Evolutionary conservation across 2,888 invertebrate genomes (phyloP), one percentile per base, ranked within the genome.

Genomic region (Micoletzkya japonica): DNA sequence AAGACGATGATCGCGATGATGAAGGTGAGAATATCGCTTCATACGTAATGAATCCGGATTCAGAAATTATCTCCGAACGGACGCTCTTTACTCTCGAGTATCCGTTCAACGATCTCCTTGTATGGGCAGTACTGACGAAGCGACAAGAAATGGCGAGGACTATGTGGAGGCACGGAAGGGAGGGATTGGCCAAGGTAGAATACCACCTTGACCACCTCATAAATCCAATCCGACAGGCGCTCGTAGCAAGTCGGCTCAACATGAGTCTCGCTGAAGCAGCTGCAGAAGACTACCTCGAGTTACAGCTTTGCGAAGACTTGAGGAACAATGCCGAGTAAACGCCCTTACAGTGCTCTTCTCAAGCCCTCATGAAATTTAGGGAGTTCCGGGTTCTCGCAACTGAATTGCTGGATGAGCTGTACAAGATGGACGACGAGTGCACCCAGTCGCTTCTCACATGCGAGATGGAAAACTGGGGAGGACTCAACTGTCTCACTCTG

Each of bases 161-260:
- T 30, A 95, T 98, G 94, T 98, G 97, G 97, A 93, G 95, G 76
- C 95, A 96, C 84, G 97, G 97, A 0, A 96, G 97, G 86, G 97
- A 97, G 86, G 95, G 95, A 0, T 87, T 97, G 75, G 96, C 96
- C 1, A 98, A 97, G 88, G 72, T 68, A 28, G 10, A 28, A 6
- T 26, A 7, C 7, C 10, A 14, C 7, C 4, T 17, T 57, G 6
- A 14, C 10, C 39, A n/a, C 17, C 3, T n/a, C 26, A 37, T 52
- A n/a, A 63, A 57, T 61, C 3, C n/a, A 26, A 32, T 28, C 30
- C 3, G 1, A 24, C 10, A 72, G 75, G 76, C 80, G 0, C 69
- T 81, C 50, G 73, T 81, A 20, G 79, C 81, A 2, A 74, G 72
- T 72, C 75, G 95, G 86, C 88, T 98, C 32, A 96, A 94, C 88